phyloP scores from a whole-genome alignment of 2,113 vertebrate species.

The Cyanocitta stelleri region DNA sequence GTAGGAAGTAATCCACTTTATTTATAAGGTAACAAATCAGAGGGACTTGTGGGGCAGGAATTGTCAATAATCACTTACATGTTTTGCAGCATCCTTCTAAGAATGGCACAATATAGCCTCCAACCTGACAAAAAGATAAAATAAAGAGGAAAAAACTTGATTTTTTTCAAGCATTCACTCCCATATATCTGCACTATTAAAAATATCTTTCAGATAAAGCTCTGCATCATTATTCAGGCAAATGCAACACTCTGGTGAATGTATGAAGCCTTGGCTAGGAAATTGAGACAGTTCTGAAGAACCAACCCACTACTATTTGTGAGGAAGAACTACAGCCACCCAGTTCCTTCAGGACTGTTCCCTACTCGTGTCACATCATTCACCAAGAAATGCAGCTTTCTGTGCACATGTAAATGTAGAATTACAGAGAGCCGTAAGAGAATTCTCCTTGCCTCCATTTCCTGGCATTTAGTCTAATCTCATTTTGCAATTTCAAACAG shows the following conservation, averaged over 20 bases:
- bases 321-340: background rate
- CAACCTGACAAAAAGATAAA: conserved; percentile 75
- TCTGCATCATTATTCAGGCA: background rate
- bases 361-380: background rate
- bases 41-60: background rate
- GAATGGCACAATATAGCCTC: conserved; percentile 89
- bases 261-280: background rate
- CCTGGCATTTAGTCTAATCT: background rate
- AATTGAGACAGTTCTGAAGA: background rate
- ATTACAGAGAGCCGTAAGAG: background rate
- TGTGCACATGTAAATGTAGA: background rate
- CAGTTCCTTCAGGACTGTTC: background rate
- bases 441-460: background rate
- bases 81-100: conserved; percentile 96
- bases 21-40: background rate
- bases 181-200: background rate
- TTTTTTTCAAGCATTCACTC: background rate
- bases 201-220: background rate
- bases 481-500: background rate
- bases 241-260: background rate
- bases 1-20: background rate
- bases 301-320: background rate
- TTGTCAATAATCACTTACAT: conserved; percentile 80
- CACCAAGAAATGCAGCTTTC: background rate
- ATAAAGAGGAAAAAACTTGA: background rate